phyloP scores from a whole-genome alignment of 53 echinoderm and acorn worm species.

The Glandiceps talaboti region DNA sequence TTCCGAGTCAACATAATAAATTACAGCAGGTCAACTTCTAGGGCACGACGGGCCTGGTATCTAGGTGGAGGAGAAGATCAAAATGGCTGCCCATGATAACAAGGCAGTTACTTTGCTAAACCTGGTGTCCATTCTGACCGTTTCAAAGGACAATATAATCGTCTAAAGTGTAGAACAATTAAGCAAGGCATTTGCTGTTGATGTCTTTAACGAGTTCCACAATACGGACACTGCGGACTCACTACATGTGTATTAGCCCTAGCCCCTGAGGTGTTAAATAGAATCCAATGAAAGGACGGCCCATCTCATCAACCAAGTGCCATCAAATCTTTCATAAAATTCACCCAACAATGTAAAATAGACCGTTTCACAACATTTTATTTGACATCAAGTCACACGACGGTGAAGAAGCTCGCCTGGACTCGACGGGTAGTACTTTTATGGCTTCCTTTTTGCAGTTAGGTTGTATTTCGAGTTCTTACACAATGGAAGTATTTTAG shows the following conservation, averaged over 20 bases:
- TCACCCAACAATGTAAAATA: neutral
- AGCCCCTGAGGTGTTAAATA: neutral
- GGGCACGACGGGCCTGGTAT: neutral
- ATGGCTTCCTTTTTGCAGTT: neutral
- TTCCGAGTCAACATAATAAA: neutral
- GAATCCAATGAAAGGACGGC: neutral
- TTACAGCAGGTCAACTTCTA: neutral
- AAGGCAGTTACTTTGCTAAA: too few species aligned
- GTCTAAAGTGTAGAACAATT: neutral
- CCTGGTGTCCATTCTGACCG: too few species aligned
- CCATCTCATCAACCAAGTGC: neutral
- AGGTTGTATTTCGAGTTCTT: neutral
- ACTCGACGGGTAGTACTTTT: neutral
- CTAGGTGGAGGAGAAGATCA: neutral
- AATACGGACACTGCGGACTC: neutral
- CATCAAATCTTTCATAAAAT: neutral
- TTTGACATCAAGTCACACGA: neutral
- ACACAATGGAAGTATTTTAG: neutral
- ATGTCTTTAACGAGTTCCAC: neutral
- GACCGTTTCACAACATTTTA: neutral
- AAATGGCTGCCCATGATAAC: neutral
- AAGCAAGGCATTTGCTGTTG: neutral
- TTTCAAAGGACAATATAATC: neutral
- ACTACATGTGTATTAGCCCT: neutral
- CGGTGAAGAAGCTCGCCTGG: neutral